Evolutionary conservation across 2,797 vertebrate species (phyloP).

Genomic region (Neosilurus hyrtlii): DNA sequence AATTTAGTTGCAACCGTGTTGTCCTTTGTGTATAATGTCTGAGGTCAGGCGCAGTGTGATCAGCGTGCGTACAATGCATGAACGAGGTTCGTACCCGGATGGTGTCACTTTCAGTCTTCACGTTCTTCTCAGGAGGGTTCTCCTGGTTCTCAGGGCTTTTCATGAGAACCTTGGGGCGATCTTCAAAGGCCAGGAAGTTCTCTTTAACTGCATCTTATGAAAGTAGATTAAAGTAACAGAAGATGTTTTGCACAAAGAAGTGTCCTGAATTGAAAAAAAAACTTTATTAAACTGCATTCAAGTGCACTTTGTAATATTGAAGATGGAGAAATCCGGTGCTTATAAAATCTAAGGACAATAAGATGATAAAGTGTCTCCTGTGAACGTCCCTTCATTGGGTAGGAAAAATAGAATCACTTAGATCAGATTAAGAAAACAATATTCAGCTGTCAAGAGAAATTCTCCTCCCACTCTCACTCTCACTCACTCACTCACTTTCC

Average conservation of each 20-base stretch:
- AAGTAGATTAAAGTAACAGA: not conserved
- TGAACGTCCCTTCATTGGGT: not conserved
- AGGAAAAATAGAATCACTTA: not conserved
- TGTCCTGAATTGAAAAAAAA: not conserved
- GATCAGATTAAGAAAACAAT: not conserved
- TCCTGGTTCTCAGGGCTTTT: not conserved
- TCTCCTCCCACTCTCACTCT: not conserved
- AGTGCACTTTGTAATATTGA: not conserved
- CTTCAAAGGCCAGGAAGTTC: not conserved
- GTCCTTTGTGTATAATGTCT: not conserved
- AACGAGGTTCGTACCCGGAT: not conserved
- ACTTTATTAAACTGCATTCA: not conserved
- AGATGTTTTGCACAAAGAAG: not conserved
- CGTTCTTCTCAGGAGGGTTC: not conserved
- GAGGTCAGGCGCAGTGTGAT: not conserved
- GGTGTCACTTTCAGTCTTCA: not conserved
- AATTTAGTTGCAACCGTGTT: not conserved
- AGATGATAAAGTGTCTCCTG: not conserved
- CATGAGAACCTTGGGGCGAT: not conserved
- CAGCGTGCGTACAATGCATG: not conserved
- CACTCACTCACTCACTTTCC: too few species aligned
- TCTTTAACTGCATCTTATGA: not conserved
- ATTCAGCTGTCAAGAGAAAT: not conserved
- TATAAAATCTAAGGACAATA: not conserved
- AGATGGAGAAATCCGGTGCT: not conserved